A percentile compares a stretch with the other conserved stretches of the same genome.
Conservation (phyloP, 2,113 vertebrate genomes). For the Stomatorhinus ivindoensis region DNA sequence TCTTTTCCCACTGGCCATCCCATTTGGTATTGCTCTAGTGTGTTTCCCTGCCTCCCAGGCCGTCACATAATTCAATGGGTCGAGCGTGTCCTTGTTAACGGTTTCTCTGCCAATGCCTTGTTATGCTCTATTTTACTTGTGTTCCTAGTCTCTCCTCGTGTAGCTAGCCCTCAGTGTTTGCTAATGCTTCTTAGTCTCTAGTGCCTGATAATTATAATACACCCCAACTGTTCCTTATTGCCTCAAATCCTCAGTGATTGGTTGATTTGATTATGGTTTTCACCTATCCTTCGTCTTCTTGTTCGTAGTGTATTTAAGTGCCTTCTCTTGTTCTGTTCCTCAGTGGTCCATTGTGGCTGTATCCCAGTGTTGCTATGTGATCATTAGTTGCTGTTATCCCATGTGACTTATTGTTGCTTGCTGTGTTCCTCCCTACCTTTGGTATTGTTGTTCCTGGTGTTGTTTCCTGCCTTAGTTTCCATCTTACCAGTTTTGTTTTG, state of each 20-base stretch:
- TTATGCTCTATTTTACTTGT: background rate
- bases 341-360: background rate
- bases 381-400: background rate
- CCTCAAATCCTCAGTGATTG: background rate
- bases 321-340: background rate
- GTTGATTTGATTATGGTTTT: background rate
- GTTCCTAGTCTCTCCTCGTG: background rate
- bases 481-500: background rate
- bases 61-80: background rate
- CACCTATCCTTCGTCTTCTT: background rate
- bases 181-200: background rate
- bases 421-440: background rate
- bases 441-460: background rate
- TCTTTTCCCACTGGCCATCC: background rate
- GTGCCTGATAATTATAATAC: background rate
- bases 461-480: background rate
- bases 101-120: background rate
- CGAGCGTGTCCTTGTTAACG: background rate
- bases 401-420: background rate
- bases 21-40: background rate
- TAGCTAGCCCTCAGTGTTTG: background rate
- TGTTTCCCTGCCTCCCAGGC: background rate
- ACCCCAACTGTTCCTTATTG: background rate
- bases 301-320: background rate
- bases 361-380: background rate